Evolutionary conservation across 2,888 invertebrate species (phyloP), one percentile per base, ranked within the genome.

Genomic region (Drosophila ezoana): DNA sequence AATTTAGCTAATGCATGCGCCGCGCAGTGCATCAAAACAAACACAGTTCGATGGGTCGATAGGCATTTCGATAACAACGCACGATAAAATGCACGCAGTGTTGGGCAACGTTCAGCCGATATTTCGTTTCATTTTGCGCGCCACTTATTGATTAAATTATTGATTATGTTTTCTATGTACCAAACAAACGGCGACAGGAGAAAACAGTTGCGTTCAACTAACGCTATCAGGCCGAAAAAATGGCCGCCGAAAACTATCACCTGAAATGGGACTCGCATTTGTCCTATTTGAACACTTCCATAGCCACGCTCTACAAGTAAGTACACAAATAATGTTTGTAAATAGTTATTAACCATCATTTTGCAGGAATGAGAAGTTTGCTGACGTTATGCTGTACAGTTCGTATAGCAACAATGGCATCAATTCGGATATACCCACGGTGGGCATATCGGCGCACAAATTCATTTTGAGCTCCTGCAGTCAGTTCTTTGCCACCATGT

Each of bases 211-310:
- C 54, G 45, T 66, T 40, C 10, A 28, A 33, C 6, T 20, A 37
- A 35, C 45, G 48, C 45, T 32, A 1, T 8, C 35, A 52, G 54
- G 59, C 63, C 67, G 23, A 54, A 57, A 66, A 85, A 43, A 91
- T 91, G 92, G 86, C 91, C 69, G 93, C 94, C 87, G 97, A 97
- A 92, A 97, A 96, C 86, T 97, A 97, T 92, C 97, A 97, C 92
- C 93, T 97, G 57, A 97, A 97, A 93, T 97, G 97, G 97, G 96
- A 97, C 92, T 96, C 96, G 78, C 97, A 96, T 93, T 95, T 95
- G 87, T 94, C 95, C 33, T 96, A 97, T 93, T 93, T 97, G 85
- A 96, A 97, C 92, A 95, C 96, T 54, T 96, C 96, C 71, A 95
- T 97, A 52, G 95, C 97, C 65, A 95, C 96, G 16, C 92, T 96